phyloP scores from a whole-genome alignment of 1,140 invertebrate genomes.

The Subanguina moxae region DNA sequence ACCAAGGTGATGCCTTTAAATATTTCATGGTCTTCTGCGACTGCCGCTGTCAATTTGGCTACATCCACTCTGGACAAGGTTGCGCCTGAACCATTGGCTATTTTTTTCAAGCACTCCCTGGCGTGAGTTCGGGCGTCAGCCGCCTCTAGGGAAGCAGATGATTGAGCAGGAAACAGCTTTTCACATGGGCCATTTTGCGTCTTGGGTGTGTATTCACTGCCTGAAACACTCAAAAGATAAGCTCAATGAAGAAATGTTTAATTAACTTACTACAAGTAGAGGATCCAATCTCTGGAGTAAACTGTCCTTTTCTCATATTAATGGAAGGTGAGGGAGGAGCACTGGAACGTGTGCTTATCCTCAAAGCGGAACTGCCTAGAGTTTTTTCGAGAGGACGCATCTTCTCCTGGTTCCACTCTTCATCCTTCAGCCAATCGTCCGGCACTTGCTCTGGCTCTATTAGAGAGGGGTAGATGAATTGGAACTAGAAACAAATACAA shows the following conservation, averaged over 20 bases:
- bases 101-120: constrained; percentile 15
- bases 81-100: constrained; percentile 17
- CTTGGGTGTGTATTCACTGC: too few species aligned
- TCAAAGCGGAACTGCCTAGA: not conserved
- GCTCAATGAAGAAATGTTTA: too few species aligned
- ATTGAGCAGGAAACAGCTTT: too few species aligned
- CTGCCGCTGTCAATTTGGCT: constrained; percentile 4
- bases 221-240: too few species aligned
- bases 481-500: constrained; percentile 13
- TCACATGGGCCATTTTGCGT: too few species aligned
- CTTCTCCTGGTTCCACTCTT: constrained; percentile 21
- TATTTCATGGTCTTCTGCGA: constrained; percentile 13
- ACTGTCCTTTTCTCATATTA: not conserved
- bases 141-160: too few species aligned
- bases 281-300: too few species aligned
- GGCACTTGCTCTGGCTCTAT: constrained; percentile 18
- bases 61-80: constrained; percentile 17
- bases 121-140: constrained; percentile 8
- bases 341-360: constrained; percentile 10
- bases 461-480: constrained; percentile 14
- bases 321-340: constrained; percentile 11
- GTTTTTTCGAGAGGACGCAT: constrained; percentile 20
- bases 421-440: constrained; percentile 19
- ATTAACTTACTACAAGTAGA: too few species aligned
- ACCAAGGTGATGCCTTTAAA: constrained; percentile 1